Evolutionary conservation across 2,797 vertebrate genomes (phyloP), one percentile per base, ranked within the genome.

Genomic region (Tiaroga cobitis): DNA sequence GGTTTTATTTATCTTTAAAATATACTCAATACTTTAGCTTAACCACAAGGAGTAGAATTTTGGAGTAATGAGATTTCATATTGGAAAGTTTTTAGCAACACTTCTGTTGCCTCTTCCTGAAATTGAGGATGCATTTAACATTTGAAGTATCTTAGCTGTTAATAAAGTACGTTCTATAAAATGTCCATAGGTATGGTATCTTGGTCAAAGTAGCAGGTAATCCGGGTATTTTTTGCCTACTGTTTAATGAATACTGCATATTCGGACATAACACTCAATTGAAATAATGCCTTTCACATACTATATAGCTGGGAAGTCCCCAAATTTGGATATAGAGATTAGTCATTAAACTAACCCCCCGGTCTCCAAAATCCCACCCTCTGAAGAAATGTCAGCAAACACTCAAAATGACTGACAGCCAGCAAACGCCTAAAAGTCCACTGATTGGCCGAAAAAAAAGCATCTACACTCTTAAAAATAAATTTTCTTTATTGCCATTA

Each of bases 101-200:
- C 34, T 26, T 56, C 24, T 72, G 24, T 46, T 73, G 13, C 7
- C n/a, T 73, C 41, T 46, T 49, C n/a, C 39, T 72, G 6, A 29
- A 73, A 73, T 73, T 73, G 70, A 73, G 46, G 5, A 19, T 46
- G 41, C n/a, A 29, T 72, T 46, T 73, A 46, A 46, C 41, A 46
- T 29, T 11, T 43, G n/a, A 26, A 29, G 26, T 8, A 73, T 9
- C 15, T 72, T 46, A 46, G 39, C 39, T 74, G n/a, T 32, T 32
- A 49, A 73, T 49, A 29, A 73, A 73, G 43, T 21, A 29, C 1
- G 1, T 49, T 49, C n/a, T 73, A 29, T 19, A 73, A 73, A 49
- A 73, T 46, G 26, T 73, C 15, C 4, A 18, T 49, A 73, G 15
- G 13, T 10, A 4, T 73, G 29, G 29, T 49, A 74, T 74, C 43